Evolutionary conservation across 2,888 invertebrate genomes (phyloP).

Genomic region (Morpho achilles): DNA sequence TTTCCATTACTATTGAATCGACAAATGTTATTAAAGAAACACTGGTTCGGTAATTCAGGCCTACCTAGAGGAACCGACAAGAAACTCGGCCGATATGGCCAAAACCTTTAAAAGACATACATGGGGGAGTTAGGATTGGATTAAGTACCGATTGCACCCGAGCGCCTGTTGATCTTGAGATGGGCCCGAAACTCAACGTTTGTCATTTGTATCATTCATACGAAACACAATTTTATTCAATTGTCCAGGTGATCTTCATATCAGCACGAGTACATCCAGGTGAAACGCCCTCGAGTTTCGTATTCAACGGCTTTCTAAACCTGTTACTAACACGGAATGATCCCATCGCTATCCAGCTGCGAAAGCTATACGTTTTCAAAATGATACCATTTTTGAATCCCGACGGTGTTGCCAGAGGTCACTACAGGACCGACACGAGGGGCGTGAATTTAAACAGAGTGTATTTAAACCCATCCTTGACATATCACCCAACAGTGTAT

Average conservation of each 20-base stretch:
- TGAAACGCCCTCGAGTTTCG: constrained; percentile 94
- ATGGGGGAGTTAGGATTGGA: no score
- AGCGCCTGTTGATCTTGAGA: no score
- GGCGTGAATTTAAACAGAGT: constrained; percentile 94
- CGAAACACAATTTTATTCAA: no score
- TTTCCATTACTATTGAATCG: no score
- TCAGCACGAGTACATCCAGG: constrained; percentile 95
- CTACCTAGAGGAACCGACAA: no score
- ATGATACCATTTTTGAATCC: constrained; percentile 95
- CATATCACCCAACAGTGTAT: constrained; percentile 90
- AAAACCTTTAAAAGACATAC: no score
- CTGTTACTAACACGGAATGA: constrained; percentile 87
- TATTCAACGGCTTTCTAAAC: constrained; percentile 92
- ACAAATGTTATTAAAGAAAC: no score
- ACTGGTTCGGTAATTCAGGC: no score
- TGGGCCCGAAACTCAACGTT: no score
- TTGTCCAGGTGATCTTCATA: constrained; percentile 10
- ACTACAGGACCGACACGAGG: constrained; percentile 91
- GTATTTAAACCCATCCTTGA: constrained; percentile 87
- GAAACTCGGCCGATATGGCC: no score
- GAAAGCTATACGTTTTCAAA: constrained; percentile 91
- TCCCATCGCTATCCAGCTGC: constrained; percentile 84
- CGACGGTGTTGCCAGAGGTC: constrained; percentile 92
- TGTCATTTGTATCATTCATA: no score
- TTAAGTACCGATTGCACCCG: no score